phyloP scores from a whole-genome alignment of 1,140 invertebrate genomes.

The Neotoxoptera formosana region DNA sequence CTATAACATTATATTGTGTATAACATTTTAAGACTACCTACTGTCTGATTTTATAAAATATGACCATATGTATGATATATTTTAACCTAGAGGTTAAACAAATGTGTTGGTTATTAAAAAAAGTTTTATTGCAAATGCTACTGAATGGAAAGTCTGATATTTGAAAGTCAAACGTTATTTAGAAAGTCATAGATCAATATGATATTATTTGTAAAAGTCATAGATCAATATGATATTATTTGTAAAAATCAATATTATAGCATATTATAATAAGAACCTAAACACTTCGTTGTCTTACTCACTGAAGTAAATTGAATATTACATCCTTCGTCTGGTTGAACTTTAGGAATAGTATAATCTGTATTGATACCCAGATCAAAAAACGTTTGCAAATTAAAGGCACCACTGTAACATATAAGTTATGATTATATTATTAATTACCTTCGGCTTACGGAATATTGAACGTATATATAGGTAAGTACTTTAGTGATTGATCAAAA shows the following conservation, averaged over 20 bases:
- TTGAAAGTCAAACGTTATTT: not conserved
- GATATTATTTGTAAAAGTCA: not conserved
- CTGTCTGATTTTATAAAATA: too few relatives aligned
- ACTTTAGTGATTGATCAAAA: too few relatives aligned
- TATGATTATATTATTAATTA: not conserved
- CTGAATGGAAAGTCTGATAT: too few relatives aligned
- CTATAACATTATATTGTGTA: too few relatives aligned
- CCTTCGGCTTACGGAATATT: too few relatives aligned
- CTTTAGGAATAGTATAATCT: slow-evolving; percentile 63
- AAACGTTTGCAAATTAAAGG: slow-evolving; percentile 69
- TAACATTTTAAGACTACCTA: too few relatives aligned
- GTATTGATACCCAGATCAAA: slow-evolving; percentile 63
- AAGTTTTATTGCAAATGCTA: too few relatives aligned
- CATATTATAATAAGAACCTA: not conserved
- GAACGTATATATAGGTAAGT: too few relatives aligned
- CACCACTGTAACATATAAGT: slow-evolving; percentile 68
- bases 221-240: not conserved
- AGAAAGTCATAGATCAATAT: not conserved
- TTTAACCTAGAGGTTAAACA: too few relatives aligned
- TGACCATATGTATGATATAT: too few relatives aligned
- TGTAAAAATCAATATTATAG: not conserved
- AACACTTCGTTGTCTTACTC: slow-evolving; percentile 62
- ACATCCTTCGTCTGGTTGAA: slow-evolving; percentile 74
- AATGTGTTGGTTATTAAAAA: too few relatives aligned
- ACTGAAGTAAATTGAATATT: slow-evolving; percentile 91